Evolutionary conservation across 2,888 invertebrate species (phyloP).

Genomic region (Tinea pellionella): DNA sequence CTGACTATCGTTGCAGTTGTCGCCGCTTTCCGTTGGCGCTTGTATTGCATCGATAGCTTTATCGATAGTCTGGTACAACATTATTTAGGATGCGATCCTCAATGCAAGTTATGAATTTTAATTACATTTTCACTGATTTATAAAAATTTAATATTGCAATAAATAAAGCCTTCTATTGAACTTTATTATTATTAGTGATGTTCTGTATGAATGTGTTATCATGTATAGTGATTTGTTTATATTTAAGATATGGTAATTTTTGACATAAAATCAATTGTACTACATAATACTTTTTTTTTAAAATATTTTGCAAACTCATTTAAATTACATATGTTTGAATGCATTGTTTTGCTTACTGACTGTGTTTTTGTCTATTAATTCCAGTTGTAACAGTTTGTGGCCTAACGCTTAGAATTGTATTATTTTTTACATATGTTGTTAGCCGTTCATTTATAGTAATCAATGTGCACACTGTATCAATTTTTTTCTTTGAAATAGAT

Average conservation of each 20-base stretch:
- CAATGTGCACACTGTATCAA: too few species aligned
- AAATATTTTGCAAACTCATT: too few species aligned
- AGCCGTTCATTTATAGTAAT: too few species aligned
- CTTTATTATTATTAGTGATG: not conserved
- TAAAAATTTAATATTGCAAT: not conserved
- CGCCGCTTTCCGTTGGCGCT: too few species aligned
- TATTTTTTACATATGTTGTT: not conserved
- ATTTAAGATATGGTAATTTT: too few species aligned
- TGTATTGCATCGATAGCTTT: too few species aligned
- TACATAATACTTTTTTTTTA: too few species aligned
- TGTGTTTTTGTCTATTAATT: not conserved
- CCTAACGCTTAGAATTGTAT: not conserved
- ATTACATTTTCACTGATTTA: not conserved
- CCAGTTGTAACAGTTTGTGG: not conserved
- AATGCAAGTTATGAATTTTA: not conserved
- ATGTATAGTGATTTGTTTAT: not conserved
- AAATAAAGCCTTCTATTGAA: not conserved
- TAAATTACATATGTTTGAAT: not conserved
- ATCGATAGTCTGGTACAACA: not conserved
- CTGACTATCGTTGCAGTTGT: too few species aligned
- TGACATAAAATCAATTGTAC: too few species aligned
- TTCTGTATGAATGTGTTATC: not conserved
- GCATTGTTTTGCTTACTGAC: conserved; percentile 4
- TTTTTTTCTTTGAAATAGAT: too few species aligned
- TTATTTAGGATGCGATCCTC: not conserved